Conservation (phyloP, 2,888 invertebrate species). For the Herminia tarsipennalis region DNA sequence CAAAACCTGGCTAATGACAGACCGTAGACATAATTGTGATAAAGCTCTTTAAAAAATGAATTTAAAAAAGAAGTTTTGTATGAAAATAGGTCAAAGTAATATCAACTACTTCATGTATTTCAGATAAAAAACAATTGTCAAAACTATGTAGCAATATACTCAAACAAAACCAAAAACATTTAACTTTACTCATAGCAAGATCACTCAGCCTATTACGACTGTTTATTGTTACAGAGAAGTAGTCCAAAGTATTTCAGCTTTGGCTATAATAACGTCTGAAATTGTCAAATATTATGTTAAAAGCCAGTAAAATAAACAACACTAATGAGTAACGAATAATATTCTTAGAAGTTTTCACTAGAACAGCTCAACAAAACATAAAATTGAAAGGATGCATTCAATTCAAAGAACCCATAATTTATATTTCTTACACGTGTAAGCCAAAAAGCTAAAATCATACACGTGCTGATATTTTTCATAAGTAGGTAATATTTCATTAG, state of each 20-base stretch:
- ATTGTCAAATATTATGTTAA: conserved; percentile 35
- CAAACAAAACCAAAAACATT: no score
- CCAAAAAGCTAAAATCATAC: no score
- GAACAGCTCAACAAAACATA: conserved; percentile 1
- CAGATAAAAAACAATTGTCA: not conserved
- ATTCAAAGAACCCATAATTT: not conserved
- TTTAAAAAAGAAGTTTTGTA: no score
- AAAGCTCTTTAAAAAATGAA: no score
- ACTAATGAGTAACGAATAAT: conserved; percentile 21
- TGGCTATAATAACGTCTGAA: conserved; percentile 24
- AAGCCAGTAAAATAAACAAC: conserved; percentile 30
- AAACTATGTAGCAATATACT: not conserved
- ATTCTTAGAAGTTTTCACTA: conserved; percentile 1
- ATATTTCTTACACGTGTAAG: not conserved
- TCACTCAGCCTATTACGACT: not conserved
- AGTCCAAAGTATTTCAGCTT: conserved; percentile 26
- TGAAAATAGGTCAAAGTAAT: no score
- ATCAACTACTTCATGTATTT: no score
- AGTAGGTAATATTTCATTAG: no score
- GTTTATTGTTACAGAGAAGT: conserved; percentile 12
- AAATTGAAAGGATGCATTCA: conserved; percentile 6
- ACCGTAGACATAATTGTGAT: no score
- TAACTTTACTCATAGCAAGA: no score
- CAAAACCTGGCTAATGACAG: no score
- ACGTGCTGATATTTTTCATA: not conserved